phyloP scores from a whole-genome alignment of 2,797 vertebrate species.

The Sus cebifrons region DNA sequence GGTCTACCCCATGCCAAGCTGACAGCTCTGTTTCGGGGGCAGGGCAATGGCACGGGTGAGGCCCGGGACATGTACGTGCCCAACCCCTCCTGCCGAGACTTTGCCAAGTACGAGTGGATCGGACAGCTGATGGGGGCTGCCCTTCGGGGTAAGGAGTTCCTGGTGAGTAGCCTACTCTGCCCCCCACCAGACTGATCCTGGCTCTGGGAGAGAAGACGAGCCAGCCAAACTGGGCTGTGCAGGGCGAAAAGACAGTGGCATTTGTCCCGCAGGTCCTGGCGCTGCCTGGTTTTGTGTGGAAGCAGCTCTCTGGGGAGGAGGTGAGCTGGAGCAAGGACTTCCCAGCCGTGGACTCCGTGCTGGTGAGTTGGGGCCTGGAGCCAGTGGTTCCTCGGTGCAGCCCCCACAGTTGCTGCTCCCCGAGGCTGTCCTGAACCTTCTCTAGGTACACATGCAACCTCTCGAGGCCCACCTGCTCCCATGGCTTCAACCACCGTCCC shows the following conservation, averaged over 20 bases:
- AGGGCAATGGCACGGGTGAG: constrained; percentile 96
- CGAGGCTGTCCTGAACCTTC: neutral
- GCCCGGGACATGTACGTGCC: constrained; percentile 98
- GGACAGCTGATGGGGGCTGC: constrained; percentile 99
- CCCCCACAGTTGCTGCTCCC: neutral
- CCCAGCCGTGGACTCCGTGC: constrained; percentile 96
- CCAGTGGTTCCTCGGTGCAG: neutral
- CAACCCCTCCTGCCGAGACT: constrained; percentile 97
- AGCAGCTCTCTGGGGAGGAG: constrained; percentile 97
- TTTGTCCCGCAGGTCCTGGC: constrained; percentile 94
- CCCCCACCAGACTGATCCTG: neutral
- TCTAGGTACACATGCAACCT: neutral
- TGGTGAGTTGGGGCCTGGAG: constrained; percentile 92
- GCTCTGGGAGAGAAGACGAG: constrained; percentile 4
- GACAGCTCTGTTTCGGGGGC: constrained; percentile 59
- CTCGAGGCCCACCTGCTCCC: neutral
- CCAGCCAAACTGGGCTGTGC: neutral
- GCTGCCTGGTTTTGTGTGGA: constrained; percentile 98
- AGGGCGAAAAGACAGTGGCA: neutral
- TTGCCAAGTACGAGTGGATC: constrained; percentile 97
- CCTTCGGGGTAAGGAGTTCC: constrained; percentile 97
- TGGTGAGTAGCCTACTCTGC: constrained; percentile 91
- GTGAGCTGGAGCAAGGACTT: constrained; percentile 98
- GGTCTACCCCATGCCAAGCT: neutral
- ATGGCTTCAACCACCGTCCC: neutral